Conservation (phyloP, 2,888 invertebrate genomes). For the Drosophila koepferae region DNA sequence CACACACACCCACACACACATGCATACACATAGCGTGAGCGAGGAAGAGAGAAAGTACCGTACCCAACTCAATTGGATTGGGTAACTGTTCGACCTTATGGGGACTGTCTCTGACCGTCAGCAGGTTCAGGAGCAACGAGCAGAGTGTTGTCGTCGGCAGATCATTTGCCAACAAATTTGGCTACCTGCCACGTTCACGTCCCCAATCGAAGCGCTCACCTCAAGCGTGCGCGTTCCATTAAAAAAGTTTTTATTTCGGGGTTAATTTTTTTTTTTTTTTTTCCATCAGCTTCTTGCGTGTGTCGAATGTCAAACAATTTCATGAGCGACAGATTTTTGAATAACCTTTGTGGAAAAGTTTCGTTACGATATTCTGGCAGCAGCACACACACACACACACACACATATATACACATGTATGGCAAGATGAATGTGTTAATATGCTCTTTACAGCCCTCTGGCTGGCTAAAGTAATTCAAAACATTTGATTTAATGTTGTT, state of each 20-base stretch:
- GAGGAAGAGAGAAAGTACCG: not conserved
- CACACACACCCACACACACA: too few species aligned
- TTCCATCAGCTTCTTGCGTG: slow-evolving; percentile 30
- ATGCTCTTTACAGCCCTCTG: not conserved
- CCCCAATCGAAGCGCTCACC: slow-evolving; percentile 2
- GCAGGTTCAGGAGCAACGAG: not conserved
- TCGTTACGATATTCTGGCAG: slow-evolving; percentile 11
- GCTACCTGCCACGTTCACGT: slow-evolving; percentile 12
- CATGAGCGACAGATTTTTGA: slow-evolving; percentile 47
- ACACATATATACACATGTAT: not conserved
- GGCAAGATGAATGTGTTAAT: slow-evolving; percentile 13
- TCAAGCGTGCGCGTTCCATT: slow-evolving; percentile 42
- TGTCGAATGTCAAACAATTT: slow-evolving; percentile 60
- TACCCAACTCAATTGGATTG: slow-evolving; percentile 9
- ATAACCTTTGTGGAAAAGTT: slow-evolving; percentile 44
- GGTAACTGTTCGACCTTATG: not conserved
- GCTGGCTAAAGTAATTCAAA: slow-evolving; percentile 3
- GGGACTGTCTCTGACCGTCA: not conserved
- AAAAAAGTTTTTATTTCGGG: slow-evolving; percentile 53
- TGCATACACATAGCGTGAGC: not conserved
- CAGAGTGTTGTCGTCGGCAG: slow-evolving; percentile 1
- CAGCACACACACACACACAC: not conserved
- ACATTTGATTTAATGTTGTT: slow-evolving; percentile 7
- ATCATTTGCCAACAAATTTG: slow-evolving; percentile 37
- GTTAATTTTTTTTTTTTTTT: not conserved